A percentile compares a stretch with the other conserved stretches of the same genome.
These are phyloP conservation scores for Hystrix cristata DNA, from an alignment of 2,113 vertebrate species.

Conservation along the genomic window DNA sequence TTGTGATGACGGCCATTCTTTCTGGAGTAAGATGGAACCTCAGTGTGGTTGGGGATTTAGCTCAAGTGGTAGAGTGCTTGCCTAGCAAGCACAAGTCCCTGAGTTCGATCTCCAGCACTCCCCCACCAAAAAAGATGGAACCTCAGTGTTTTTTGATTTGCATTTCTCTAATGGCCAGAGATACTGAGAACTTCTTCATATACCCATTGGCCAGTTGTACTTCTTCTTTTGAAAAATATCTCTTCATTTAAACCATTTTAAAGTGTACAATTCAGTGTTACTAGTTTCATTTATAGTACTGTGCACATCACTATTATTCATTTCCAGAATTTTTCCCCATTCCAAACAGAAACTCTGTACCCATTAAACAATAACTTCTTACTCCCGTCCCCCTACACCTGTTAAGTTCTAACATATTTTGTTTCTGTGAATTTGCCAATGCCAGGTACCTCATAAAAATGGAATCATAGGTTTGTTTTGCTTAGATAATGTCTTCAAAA, in stretches of 20 bases:
- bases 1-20: neutral
- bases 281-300: neutral
- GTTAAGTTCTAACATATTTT: neutral
- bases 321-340: neutral
- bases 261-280: neutral
- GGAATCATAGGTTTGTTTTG: slow-evolving; percentile 22
- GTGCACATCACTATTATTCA: too few species aligned
- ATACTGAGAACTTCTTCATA: neutral
- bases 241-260: neutral
- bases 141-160: neutral
- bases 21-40: neutral
- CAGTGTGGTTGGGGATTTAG: neutral
- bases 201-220: neutral
- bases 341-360: neutral
- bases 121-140: neutral
- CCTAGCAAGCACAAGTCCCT: too few species aligned
- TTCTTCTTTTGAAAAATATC: neutral
- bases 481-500: neutral
- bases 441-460: neutral
- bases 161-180: neutral
- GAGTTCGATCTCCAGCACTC: too few species aligned
- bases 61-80: too few species aligned
- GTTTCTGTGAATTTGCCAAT: neutral
- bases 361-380: neutral
- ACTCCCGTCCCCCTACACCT: neutral